phyloP scores from a whole-genome alignment of 1,140 invertebrate genomes.

The Potamilus streckersoni region DNA sequence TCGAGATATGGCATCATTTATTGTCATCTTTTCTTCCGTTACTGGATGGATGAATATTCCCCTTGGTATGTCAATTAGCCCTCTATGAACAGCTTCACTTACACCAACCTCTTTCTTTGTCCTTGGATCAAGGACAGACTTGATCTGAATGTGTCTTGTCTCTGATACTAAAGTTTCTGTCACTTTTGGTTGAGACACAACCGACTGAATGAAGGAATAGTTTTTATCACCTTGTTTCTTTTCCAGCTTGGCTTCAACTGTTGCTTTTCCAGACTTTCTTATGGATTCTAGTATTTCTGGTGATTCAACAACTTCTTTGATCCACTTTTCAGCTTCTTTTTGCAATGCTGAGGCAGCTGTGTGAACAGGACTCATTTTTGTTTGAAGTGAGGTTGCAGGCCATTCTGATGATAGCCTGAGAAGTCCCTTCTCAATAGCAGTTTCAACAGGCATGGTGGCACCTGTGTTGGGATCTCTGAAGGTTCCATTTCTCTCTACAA shows the following conservation, averaged over 20 bases:
- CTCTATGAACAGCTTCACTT: slow-evolving; percentile 79
- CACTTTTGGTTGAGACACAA: slow-evolving; percentile 53
- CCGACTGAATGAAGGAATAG: slow-evolving; percentile 60
- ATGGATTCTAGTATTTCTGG: slow-evolving; percentile 19
- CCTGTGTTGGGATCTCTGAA: slow-evolving; percentile 86
- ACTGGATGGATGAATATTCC: slow-evolving; percentile 85
- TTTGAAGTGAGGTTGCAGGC: slow-evolving; percentile 81
- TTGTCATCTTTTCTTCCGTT: slow-evolving; percentile 75
- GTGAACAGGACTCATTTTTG: slow-evolving; percentile 27
- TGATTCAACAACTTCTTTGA: slow-evolving; percentile 31
- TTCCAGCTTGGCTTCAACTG: slow-evolving; percentile 51
- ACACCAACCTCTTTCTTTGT: slow-evolving; percentile 83
- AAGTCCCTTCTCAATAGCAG: slow-evolving; percentile 83
- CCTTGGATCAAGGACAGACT: slow-evolving; percentile 83
- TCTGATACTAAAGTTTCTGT: slow-evolving; percentile 54
- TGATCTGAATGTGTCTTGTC: slow-evolving; percentile 57
- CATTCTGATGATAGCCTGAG: slow-evolving; percentile 83
- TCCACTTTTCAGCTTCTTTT: slow-evolving; percentile 33
- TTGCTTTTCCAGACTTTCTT: slow-evolving; percentile 25
- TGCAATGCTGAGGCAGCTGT: background rate
- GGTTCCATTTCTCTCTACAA: slow-evolving; percentile 82
- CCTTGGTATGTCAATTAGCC: slow-evolving; percentile 69
- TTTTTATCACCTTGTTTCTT: slow-evolving; percentile 47
- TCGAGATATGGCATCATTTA: slow-evolving; percentile 82
- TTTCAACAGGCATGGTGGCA: slow-evolving; percentile 80